Evolutionary conservation across 1,140 invertebrate species (phyloP).

Genomic region (Calliopsis andreniformis): DNA sequence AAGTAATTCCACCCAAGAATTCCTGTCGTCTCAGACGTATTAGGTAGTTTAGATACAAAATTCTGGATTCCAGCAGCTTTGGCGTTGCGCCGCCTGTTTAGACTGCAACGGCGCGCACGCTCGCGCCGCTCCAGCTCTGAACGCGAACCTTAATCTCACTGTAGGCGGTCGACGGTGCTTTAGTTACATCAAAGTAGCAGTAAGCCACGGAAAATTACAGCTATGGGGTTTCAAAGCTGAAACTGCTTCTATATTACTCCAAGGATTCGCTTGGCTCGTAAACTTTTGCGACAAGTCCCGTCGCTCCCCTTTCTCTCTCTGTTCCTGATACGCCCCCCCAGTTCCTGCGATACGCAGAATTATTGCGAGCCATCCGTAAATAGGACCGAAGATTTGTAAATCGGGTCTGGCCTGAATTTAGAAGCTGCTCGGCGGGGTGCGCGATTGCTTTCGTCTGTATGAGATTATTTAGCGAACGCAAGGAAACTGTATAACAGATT

Average conservation of each 20-base stretch:
- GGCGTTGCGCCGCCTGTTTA: constrained; percentile 47
- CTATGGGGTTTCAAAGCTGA: constrained; percentile 58
- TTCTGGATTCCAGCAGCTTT: constrained; percentile 48
- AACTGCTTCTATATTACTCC: constrained; percentile 51
- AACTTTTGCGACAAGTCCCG: constrained; percentile 46
- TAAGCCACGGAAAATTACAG: constrained; percentile 63
- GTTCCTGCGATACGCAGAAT: constrained; percentile 7
- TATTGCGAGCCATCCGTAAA: background rate
- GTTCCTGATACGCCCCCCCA: background rate
- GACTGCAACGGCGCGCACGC: constrained; percentile 26
- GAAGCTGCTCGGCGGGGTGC: background rate
- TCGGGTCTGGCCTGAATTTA: background rate
- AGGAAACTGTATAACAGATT: too few relatives aligned
- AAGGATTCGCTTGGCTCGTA: constrained; percentile 51
- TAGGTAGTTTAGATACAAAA: constrained; percentile 47
- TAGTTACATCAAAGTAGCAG: constrained; percentile 60
- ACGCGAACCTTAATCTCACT: constrained; percentile 54
- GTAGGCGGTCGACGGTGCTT: constrained; percentile 45
- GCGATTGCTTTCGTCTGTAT: background rate
- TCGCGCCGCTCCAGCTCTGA: constrained; percentile 19
- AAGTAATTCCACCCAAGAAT: too few relatives aligned
- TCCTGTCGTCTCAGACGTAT: constrained; percentile 44
- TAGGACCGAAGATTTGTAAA: constrained; percentile 6
- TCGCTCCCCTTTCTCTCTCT: background rate
- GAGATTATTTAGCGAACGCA: too few relatives aligned